Evolutionary conservation across 2,113 vertebrate genomes (phyloP).

Genomic region (Psettodes erumei): DNA sequence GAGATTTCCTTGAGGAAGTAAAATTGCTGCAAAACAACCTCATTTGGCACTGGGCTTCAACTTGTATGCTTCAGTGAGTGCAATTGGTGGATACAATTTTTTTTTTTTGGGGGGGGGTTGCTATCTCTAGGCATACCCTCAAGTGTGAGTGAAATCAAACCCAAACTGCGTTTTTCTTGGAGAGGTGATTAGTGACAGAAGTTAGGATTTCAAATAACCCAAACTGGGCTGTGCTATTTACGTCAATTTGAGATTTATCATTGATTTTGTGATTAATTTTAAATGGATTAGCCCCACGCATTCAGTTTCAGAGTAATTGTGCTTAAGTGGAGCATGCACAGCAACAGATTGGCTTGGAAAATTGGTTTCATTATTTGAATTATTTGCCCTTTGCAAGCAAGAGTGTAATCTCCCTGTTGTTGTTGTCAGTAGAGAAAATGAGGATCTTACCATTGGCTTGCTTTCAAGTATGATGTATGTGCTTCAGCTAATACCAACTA

Average conservation of each 20-base stretch:
- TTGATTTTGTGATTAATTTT: constrained; percentile 68
- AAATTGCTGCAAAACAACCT: constrained; percentile 89
- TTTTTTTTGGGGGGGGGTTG: constrained; percentile 78
- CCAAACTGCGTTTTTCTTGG: constrained; percentile 83
- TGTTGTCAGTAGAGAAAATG: constrained; percentile 39
- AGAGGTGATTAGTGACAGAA: constrained; percentile 85
- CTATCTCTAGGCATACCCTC: constrained; percentile 84
- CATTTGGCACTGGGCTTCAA: constrained; percentile 87
- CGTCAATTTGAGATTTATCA: constrained; percentile 82
- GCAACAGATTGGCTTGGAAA: constrained; percentile 57
- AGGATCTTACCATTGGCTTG: constrained; percentile 40
- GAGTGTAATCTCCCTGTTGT: constrained; percentile 41
- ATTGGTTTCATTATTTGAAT: constrained; percentile 68
- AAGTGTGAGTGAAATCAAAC: constrained; percentile 84
- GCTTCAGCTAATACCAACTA: constrained; percentile 23
- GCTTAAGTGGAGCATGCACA: constrained; percentile 59
- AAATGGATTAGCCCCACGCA: constrained; percentile 58
- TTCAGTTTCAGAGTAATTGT: constrained; percentile 64
- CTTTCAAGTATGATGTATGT: constrained; percentile 50
- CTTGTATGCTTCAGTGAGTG: constrained; percentile 86
- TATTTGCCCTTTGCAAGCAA: constrained; percentile 56
- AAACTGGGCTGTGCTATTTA: constrained; percentile 83
- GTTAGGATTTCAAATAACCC: constrained; percentile 81
- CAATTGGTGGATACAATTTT: constrained; percentile 89
- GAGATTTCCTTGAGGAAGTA: constrained; percentile 88